Conservation (phyloP, 2,113 vertebrate species). For the Eolophus roseicapilla region DNA sequence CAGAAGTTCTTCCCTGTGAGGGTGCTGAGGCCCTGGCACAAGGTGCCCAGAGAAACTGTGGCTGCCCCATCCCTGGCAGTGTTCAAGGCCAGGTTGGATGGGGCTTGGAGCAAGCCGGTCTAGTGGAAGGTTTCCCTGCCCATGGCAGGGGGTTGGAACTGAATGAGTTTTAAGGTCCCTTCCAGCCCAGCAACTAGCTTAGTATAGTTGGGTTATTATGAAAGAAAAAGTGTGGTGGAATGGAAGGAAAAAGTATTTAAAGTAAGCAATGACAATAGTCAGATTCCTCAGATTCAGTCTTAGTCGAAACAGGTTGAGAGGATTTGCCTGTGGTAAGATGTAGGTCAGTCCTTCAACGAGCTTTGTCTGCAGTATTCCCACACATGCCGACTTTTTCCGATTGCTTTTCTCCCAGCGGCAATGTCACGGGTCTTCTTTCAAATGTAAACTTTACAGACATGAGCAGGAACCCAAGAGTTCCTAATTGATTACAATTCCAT, state of each 20-base stretch:
- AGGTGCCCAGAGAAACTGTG: not conserved
- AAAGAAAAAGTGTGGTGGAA: not conserved
- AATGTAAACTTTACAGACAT: not conserved
- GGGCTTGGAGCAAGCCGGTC: not conserved
- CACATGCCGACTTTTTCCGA: fast-evolving
- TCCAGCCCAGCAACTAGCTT: not conserved
- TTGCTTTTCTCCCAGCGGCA: not conserved
- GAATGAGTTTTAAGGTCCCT: not conserved
- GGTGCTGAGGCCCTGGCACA: not conserved
- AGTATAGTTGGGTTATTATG: not conserved
- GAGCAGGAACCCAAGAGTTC: not conserved
- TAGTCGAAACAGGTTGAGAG: not conserved
- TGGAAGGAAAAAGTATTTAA: not conserved
- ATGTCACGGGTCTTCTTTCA: not conserved
- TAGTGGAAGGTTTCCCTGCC: not conserved
- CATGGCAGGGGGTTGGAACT: not conserved
- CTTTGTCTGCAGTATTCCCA: not conserved
- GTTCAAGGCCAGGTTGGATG: not conserved
- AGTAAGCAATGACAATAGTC: not conserved
- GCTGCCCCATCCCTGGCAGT: not conserved
- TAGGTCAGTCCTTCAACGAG: not conserved
- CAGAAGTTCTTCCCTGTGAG: not conserved
- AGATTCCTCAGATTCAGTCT: not conserved
- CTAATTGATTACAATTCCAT: slow-evolving; percentile 56
- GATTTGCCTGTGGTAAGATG: not conserved